Evolutionary conservation across 2,113 vertebrate genomes (phyloP).

Genomic region (Callaeas wilsoni): DNA sequence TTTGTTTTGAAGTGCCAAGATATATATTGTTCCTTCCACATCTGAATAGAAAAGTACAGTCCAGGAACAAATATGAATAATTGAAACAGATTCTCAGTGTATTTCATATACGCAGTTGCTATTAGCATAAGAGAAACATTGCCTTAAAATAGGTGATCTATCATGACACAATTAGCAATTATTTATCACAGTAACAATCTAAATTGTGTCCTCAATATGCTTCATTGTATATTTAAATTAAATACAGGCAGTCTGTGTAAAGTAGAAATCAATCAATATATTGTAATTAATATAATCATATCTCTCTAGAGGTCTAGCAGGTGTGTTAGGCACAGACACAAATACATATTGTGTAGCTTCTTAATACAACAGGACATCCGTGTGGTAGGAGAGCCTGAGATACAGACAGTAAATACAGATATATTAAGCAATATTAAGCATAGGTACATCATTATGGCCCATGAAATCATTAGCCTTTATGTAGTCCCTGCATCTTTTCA

Average conservation of each 20-base stretch:
- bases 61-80: constrained; percentile 15
- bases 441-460: not conserved
- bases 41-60: not conserved
- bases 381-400: not conserved
- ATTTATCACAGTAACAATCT: constrained; percentile 24
- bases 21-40: not conserved
- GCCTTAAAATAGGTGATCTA: not conserved
- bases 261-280: constrained; percentile 52
- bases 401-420: not conserved
- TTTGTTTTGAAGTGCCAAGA: not conserved
- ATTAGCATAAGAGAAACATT: not conserved
- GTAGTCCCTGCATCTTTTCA: not conserved
- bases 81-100: not conserved
- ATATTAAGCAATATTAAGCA: not conserved
- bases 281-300: constrained; percentile 51
- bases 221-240: constrained; percentile 49
- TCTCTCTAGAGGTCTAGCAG: constrained; percentile 8
- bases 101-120: not conserved
- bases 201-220: not conserved
- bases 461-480: not conserved
- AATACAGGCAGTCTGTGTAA: not conserved
- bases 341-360: not conserved
- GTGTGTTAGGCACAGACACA: not conserved
- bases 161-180: not conserved
- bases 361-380: not conserved